Base-by-base conservation (phyloP, 23 tunicate species). In the Clavelina lepadiformis region DNA sequence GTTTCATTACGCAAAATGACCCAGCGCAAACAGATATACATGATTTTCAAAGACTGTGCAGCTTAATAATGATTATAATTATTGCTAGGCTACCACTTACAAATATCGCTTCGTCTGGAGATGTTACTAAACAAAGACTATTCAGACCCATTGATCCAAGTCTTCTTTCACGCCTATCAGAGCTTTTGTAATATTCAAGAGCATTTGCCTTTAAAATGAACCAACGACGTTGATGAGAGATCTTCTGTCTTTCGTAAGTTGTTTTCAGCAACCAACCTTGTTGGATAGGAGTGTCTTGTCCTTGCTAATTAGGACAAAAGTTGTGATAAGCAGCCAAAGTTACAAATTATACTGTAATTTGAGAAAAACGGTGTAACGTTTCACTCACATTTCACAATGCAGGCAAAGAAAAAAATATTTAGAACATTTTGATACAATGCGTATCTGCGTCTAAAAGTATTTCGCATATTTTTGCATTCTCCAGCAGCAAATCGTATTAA, bases 181-280 rank as follows among this genome's bases (percentile, higher is more conserved):
- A 67, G 11, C 32, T 67, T 45, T 88, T 88, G 56, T 80, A 88
- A 74, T 80, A 88, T 76, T 88, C 96, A 44, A 88, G 74, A 7
- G 73, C 87, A 36, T 74, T 88, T 26, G 72, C 74, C 28, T 79
- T 88, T 1, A 88, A 49, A 18, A 82, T 79, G 47, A 80, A 88
- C 76, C 75, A 88, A 6, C 96, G 33, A 0, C 81, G 71, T 56
- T 88, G 96, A 41, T 80, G 74, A 29, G 63, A 52, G 67, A 63
- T 30, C 34, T 65, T 64, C 46, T 74, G 86, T 20, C 71, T 54
- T 33, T 74, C 66, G 27, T 36, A 54, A 20, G 62, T 44, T 6
- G 77, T 71, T 0, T 77, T 74, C 38, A 68, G 49, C 81, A 88
- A 51, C 96, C 96, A 88, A 38, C 96, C 96, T 68, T 88, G 96